These are phyloP conservation scores for Nymphalis io DNA, from an alignment of 1,140 invertebrate species.

Conservation along the genomic window DNA sequence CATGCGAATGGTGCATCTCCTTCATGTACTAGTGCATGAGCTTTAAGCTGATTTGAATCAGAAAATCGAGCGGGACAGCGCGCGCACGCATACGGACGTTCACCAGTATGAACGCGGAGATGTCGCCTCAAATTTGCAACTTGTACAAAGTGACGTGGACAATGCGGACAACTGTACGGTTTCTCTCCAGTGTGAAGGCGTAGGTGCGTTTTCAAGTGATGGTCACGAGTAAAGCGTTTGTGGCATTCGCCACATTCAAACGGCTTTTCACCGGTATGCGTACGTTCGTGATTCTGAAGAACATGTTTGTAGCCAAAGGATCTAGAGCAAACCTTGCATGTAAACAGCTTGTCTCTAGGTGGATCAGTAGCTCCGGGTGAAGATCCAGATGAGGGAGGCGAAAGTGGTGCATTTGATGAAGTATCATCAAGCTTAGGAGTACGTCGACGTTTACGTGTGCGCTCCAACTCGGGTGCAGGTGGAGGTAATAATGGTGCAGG, in stretches of 20 bases:
- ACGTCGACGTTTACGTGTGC: conserved; percentile 77
- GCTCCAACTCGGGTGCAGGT: conserved; percentile 66
- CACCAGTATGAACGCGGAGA: conserved; percentile 96
- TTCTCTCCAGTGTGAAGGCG: conserved; percentile 96
- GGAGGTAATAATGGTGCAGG: conserved; percentile 70
- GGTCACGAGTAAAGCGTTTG: conserved; percentile 97
- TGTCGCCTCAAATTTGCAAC: conserved; percentile 96
- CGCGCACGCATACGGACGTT: conserved; percentile 95
- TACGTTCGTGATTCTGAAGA: conserved; percentile 96
- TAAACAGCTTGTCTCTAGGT: conserved; percentile 90
- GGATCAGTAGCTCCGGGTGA: conserved; percentile 79
- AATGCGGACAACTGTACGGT: conserved; percentile 95
- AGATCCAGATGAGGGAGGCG: conserved; percentile 73
- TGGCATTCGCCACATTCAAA: conserved; percentile 97
- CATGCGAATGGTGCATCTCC: conserved; percentile 94
- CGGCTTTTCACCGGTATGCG: conserved; percentile 97
- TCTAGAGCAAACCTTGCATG: conserved; percentile 91
- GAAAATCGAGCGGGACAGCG: conserved; percentile 94
- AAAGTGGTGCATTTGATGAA: conserved; percentile 58
- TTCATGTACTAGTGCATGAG: conserved; percentile 93
- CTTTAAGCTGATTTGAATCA: conserved; percentile 96
- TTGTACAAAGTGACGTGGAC: conserved; percentile 95
- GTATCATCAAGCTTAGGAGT: conserved; percentile 71
- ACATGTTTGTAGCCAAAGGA: conserved; percentile 97
- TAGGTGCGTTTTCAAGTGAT: conserved; percentile 96